Percentiles rank a stretch among this genome's conserved stretches.
These are phyloP conservation scores for Felis catus DNA, from an alignment of 2,113 vertebrate species.

Conservation along the genomic window F.catus_Fca126_mat1.0 CM031421.1:37819001-37819500, in stretches of 20 bases:
- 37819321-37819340: constrained; percentile 10
- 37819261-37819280: constrained; percentile 38
- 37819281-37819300: constrained; percentile 36
- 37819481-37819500: constrained; percentile 58
- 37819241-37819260: constrained; percentile 43
- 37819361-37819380: background rate
- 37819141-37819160: background rate
- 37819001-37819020: background rate
- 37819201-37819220: constrained; percentile 26
- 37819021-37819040: background rate
- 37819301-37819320: constrained; percentile 22
- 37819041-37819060: background rate
- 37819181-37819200: background rate
- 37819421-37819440: constrained; percentile 24
- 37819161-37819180: constrained; percentile 34
- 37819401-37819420: constrained; percentile 34
- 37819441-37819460: background rate
- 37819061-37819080: background rate
- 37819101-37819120: background rate
- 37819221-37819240: constrained; percentile 30
- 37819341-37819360: background rate
- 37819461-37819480: background rate
- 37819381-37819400: constrained; percentile 41
- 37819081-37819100: background rate
- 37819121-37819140: constrained; percentile 8